Evolutionary conservation across 2,888 invertebrate species (phyloP).

Genomic region (Melanophora roralis): DNA sequence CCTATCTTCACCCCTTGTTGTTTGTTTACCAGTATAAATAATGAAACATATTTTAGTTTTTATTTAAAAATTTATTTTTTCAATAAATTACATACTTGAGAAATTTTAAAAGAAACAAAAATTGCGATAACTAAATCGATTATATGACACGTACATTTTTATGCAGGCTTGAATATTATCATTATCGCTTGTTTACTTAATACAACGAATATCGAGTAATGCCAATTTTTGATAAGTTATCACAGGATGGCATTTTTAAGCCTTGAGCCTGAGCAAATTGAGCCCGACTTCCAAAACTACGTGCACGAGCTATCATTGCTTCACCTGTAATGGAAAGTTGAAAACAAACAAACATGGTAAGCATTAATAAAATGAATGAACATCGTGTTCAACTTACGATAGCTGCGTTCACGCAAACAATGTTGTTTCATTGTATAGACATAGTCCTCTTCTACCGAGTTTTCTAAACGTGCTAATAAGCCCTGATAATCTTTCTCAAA

Average conservation of each 20-base stretch:
- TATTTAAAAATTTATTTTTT: neutral
- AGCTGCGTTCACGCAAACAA: constrained; percentile 94
- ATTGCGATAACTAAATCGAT: neutral
- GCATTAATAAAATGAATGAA: constrained; percentile 1
- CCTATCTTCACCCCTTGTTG: no score
- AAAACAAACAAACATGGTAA: constrained; percentile 9
- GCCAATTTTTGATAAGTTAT: constrained; percentile 81
- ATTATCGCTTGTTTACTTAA: constrained; percentile 49
- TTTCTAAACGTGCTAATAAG: constrained; percentile 89
- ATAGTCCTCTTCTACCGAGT: constrained; percentile 96
- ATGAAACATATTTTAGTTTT: neutral
- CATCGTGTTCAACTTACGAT: constrained; percentile 78
- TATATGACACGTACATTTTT: no score
- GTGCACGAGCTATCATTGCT: constrained; percentile 94
- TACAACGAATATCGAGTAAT: constrained; percentile 69
- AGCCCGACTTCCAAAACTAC: constrained; percentile 91
- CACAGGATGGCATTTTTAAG: constrained; percentile 89
- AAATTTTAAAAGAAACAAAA: neutral
- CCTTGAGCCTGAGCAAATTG: constrained; percentile 89
- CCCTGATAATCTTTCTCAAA: constrained; percentile 90
- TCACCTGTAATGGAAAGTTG: constrained; percentile 80
- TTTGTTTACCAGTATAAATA: constrained; percentile 1
- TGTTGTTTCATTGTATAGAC: constrained; percentile 89
- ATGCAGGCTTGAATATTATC: no score
- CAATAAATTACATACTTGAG: no score